Percentiles rank a stretch among this genome's conserved stretches.
These are phyloP conservation scores for Serrognathus titanus DNA, from an alignment of 2,888 invertebrate species.

Conservation along the genomic window DNA sequence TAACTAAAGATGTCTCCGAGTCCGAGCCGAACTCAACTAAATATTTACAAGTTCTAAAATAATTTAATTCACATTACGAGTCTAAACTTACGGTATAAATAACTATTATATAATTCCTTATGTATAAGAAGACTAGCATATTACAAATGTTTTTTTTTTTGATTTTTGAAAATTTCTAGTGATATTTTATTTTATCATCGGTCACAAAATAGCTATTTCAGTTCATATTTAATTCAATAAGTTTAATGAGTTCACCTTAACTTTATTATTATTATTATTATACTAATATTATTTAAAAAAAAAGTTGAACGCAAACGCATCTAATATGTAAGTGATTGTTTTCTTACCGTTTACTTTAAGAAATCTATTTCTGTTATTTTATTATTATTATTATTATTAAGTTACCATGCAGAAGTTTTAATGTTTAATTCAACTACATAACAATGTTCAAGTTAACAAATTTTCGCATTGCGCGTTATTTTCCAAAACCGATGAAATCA, in stretches of 20 bases:
- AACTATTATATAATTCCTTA: not conserved
- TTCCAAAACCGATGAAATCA: not conserved
- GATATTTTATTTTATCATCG: conserved; percentile 2
- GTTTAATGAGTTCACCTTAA: conserved; percentile 4
- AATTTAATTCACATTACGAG: no score
- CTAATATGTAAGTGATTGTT: not conserved
- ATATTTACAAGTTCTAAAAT: no score
- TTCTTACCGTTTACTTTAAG: not conserved
- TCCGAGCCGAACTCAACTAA: no score
- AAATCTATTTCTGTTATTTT: conserved; percentile 2
- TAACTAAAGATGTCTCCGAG: no score
- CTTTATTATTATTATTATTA: conserved; percentile 5
- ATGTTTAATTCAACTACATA: conserved; percentile 18
- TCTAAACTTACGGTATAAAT: not conserved
- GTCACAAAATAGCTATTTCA: conserved; percentile 12
- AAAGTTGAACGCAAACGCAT: no score
- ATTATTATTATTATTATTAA: conserved; percentile 4
- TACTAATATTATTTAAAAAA: not conserved
- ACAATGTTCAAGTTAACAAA: conserved; percentile 17
- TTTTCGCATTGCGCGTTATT: not conserved
- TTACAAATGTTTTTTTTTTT: conserved; percentile 11
- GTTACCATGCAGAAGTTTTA: conserved; percentile 5
- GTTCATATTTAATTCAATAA: conserved; percentile 4
- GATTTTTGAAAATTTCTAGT: conserved; percentile 7
- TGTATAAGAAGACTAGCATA: conserved; percentile 11